Conservation (phyloP, 2,888 invertebrate species). For the Choristoneura rosaceana region DNA sequence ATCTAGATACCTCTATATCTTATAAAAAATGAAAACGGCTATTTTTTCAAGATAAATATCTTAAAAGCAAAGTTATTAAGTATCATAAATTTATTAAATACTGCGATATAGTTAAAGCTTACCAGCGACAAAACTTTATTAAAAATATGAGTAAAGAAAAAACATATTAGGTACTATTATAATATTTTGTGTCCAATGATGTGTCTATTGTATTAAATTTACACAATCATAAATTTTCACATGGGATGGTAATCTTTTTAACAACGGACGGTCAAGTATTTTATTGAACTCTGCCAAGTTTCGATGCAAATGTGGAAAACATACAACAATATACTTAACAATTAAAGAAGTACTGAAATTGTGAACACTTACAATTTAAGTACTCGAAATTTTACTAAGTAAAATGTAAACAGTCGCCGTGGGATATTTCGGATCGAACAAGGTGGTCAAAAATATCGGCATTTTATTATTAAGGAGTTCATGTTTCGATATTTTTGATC, state of each 20-base stretch:
- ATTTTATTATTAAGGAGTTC: too few species aligned
- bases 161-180: neutral
- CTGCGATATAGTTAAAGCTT: slow-evolving; percentile 1
- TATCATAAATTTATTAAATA: neutral
- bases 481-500: too few species aligned
- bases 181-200: neutral
- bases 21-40: neutral
- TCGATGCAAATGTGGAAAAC: slow-evolving; percentile 9
- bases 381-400: slow-evolving; percentile 14
- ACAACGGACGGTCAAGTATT: slow-evolving; percentile 11
- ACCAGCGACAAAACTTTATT: neutral
- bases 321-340: slow-evolving; percentile 19
- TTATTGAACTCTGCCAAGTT: neutral
- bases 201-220: neutral
- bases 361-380: slow-evolving; percentile 19
- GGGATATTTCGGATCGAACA: too few species aligned
- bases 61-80: slow-evolving; percentile 5
- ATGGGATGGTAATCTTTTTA: neutral
- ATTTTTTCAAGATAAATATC: neutral
- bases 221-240: neutral
- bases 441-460: too few species aligned
- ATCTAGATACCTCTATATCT: neutral
- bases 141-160: slow-evolving; percentile 1
- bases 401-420: neutral
- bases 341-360: slow-evolving; percentile 2